phyloP scores from a whole-genome alignment of 2,797 vertebrate species.

The Dromococcyx pavoninus region DNA sequence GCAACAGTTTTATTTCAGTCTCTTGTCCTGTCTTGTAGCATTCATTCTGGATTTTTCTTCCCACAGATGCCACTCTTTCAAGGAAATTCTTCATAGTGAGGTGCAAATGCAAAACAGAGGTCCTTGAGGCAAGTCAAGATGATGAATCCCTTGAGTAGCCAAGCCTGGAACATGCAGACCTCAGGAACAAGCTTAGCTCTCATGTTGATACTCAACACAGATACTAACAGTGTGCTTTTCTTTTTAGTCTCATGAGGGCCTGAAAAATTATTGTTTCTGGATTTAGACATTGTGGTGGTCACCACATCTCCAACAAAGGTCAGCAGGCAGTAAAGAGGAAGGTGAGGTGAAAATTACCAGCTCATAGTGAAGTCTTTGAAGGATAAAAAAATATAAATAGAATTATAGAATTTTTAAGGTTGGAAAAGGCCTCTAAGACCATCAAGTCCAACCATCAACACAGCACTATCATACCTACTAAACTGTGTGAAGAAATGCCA shows the following conservation, averaged over 20 bases:
- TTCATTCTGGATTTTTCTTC: not conserved
- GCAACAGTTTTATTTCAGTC: not conserved
- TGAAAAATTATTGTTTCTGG: not conserved
- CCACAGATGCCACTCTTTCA: no score
- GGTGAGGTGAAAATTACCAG: not conserved
- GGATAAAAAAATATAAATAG: not conserved
- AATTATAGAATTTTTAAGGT: no score
- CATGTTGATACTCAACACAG: not conserved
- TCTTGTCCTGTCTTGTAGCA: not conserved
- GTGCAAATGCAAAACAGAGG: not conserved
- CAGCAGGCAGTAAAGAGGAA: not conserved
- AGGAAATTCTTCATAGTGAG: not conserved
- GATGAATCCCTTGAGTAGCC: not conserved
- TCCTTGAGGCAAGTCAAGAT: not conserved
- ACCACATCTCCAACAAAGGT: not conserved
- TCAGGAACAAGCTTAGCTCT: not conserved
- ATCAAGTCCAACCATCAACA: no score
- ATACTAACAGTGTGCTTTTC: not conserved
- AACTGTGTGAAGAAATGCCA: no score
- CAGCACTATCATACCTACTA: no score
- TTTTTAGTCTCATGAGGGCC: not conserved
- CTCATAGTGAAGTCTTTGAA: not conserved
- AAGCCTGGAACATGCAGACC: not conserved
- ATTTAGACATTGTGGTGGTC: not conserved
- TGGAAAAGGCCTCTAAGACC: no score